A percentile compares a stretch with the other conserved stretches of the same genome.
Evolutionary conservation across 2,888 invertebrate genomes (phyloP).

Genomic region (Glaucopsyche alexis): DNA sequence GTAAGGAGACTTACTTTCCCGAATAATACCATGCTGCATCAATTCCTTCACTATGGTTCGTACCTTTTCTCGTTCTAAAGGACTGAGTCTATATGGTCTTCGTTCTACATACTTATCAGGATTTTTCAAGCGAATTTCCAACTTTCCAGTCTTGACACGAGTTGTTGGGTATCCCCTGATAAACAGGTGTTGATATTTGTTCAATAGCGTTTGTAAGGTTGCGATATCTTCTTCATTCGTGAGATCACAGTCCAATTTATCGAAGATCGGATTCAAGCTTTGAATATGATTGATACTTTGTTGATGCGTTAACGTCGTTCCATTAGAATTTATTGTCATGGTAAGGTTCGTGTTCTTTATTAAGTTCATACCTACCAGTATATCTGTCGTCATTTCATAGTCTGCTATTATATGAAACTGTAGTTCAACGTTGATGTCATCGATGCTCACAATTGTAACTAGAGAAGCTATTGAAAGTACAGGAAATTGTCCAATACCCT

Average conservation of each 20-base stretch:
- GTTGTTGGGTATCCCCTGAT: conserved; percentile 41
- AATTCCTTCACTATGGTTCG: conserved; percentile 42
- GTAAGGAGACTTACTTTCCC: too few relatives aligned
- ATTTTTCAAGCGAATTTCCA: conserved; percentile 42
- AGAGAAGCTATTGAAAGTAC: conserved; percentile 31
- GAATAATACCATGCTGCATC: conserved; percentile 43
- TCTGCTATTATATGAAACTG: conserved; percentile 32
- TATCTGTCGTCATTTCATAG: conserved; percentile 32
- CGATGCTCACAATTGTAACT: conserved; percentile 30
- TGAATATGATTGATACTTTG: too few relatives aligned
- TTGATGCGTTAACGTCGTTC: too few relatives aligned
- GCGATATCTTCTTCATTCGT: conserved; percentile 27
- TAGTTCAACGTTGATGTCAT: conserved; percentile 32
- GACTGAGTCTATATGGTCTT: conserved; percentile 44
- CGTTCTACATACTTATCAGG: conserved; percentile 42
- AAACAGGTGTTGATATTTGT: conserved; percentile 42
- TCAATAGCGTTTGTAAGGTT: conserved; percentile 35
- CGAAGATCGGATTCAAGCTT: conserved; percentile 15
- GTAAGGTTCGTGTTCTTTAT: conserved; percentile 29
- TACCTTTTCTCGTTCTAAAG: conserved; percentile 45
- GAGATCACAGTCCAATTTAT: conserved; percentile 33
- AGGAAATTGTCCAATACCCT: conserved; percentile 32
- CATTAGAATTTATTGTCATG: conserved; percentile 13
- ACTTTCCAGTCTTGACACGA: too few relatives aligned
- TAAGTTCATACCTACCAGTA: conserved; percentile 35